phyloP scores from a whole-genome alignment of 2,888 invertebrate species.

The Cryptosula pallasiana region DNA sequence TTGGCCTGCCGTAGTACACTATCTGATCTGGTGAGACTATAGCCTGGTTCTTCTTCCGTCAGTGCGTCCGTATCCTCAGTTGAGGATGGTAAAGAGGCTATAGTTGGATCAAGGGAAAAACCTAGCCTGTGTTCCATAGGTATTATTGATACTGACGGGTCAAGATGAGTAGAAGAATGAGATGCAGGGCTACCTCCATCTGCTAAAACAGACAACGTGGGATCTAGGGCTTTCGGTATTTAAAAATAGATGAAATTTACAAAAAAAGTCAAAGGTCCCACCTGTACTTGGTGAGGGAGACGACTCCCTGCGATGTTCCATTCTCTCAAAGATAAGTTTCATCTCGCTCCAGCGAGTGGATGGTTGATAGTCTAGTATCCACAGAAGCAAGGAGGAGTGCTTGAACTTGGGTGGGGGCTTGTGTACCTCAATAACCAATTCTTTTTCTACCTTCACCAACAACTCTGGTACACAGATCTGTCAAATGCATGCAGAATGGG shows the following conservation, averaged over 20 bases:
- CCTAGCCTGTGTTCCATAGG: not conserved
- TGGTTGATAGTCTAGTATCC: constrained; percentile 16
- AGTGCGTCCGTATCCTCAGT: not conserved
- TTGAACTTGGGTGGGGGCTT: not conserved
- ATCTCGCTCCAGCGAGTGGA: constrained; percentile 14
- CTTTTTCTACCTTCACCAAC: not conserved
- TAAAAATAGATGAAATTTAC: too few relatives aligned
- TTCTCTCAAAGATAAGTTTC: not conserved
- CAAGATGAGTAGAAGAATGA: too few relatives aligned
- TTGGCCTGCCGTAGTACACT: constrained; percentile 11
- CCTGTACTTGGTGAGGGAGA: too few relatives aligned
- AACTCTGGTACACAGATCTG: not conserved
- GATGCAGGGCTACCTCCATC: too few relatives aligned
- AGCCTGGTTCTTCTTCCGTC: not conserved
- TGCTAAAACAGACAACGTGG: too few relatives aligned
- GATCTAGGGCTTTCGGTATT: too few relatives aligned
- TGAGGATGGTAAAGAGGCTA: not conserved
- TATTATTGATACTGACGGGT: not conserved
- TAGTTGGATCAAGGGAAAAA: not conserved
- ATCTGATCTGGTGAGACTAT: constrained; percentile 1
- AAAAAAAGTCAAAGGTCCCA: too few relatives aligned
- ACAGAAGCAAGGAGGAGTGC: not conserved
- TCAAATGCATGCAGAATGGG: too few relatives aligned
- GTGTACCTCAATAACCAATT: constrained; percentile 6
- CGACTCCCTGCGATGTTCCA: too few relatives aligned